A percentile compares a stretch with the other conserved stretches of the same genome.
Conservation (phyloP, 1,140 invertebrate species). For the Microvelia longipes region DNA sequence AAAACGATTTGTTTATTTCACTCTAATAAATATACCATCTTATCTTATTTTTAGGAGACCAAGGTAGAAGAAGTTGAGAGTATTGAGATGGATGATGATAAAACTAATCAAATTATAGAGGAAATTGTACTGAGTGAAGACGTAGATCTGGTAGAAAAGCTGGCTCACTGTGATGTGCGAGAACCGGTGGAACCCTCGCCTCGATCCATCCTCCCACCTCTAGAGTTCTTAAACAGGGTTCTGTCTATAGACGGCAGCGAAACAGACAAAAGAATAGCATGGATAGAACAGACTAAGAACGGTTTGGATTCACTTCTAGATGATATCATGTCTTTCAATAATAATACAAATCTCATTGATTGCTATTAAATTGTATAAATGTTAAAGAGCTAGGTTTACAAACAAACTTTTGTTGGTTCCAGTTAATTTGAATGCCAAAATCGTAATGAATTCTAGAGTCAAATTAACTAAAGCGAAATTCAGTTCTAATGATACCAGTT, state of each 20-base stretch:
- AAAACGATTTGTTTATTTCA: no score
- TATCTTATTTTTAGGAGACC: no score
- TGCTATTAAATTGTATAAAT: background rate
- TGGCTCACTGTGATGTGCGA: background rate
- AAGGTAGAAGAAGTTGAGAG: no score
- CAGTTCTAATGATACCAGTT: no score
- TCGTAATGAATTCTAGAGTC: no score
- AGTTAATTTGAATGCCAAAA: no score
- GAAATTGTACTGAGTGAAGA: background rate
- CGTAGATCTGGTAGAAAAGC: background rate
- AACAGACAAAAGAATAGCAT: background rate
- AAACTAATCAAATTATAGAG: background rate
- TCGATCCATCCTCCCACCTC: background rate
- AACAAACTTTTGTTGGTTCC: no score
- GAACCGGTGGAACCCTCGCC: background rate
- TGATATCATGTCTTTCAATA: background rate
- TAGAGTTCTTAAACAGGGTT: background rate
- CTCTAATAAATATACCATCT: no score
- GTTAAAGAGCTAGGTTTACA: no score
- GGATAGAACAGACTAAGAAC: background rate
- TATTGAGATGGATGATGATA: no score
- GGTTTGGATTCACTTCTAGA: background rate
- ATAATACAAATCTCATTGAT: background rate
- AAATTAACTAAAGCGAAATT: no score
- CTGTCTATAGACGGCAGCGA: background rate